A percentile compares a stretch with the other conserved stretches of the same genome.
Conservation (phyloP, 2,113 vertebrate genomes). For the pig (Sus scrofa) region DNA sequence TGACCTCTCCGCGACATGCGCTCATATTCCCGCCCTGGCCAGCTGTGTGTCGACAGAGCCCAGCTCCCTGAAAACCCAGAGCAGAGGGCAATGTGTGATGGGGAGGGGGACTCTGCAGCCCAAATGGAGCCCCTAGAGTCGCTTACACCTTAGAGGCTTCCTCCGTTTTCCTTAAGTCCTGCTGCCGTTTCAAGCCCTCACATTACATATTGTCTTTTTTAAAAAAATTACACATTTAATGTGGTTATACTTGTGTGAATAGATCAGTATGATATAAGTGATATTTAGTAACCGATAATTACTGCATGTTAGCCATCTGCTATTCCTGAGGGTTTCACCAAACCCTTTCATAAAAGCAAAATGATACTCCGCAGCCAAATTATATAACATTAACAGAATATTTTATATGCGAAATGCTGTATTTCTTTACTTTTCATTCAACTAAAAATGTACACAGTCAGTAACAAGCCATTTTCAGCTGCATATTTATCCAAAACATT, state of each 20-base stretch:
- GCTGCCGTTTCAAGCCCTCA: constrained; percentile 44
- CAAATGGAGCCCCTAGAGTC: neutral
- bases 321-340: constrained; percentile 78
- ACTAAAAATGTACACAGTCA: constrained; percentile 83
- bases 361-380: constrained; percentile 83
- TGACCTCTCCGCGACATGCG: constrained; percentile 36
- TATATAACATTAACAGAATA: constrained; percentile 85
- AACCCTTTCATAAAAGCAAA: constrained; percentile 85
- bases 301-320: constrained; percentile 83
- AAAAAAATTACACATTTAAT: constrained; percentile 54
- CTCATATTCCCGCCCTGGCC: constrained; percentile 24
- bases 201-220: constrained; percentile 62
- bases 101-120: neutral
- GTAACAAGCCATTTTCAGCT: constrained; percentile 84
- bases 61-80: constrained; percentile 23
- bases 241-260: constrained; percentile 62
- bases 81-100: neutral
- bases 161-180: neutral
- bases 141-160: neutral
- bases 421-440: constrained; percentile 85
- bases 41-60: constrained; percentile 64
- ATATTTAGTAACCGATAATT: constrained; percentile 84
- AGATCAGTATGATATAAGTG: constrained; percentile 81
- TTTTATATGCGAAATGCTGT: constrained; percentile 83
- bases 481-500: constrained; percentile 85